Base-by-base conservation (phyloP, 2,888 invertebrate species). In the Eulithis testata region DNA sequence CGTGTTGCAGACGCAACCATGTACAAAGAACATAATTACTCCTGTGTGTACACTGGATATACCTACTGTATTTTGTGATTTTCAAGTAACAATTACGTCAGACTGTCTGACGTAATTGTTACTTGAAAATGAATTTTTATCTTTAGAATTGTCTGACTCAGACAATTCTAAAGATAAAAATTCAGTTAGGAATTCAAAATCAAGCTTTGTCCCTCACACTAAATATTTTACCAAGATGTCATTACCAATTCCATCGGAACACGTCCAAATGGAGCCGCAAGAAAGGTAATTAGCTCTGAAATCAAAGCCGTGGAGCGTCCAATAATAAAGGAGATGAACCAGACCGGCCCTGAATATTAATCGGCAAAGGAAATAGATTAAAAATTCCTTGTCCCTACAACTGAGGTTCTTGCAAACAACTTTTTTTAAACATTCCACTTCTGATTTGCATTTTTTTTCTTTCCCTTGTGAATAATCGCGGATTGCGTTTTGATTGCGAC, bases 271-370 rank as follows among this genome's bases (percentile, higher is more conserved):
- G 76, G 80, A 85, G 85, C 71, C 71, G 77, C 82, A 85, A 82
- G 87, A 83, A 84, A 87, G 85, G 86, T 87, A 91, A 92, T 92
- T 91, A 91, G 89, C 85, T 87, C 75, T 76, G 79, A 88, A 92
- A 92, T 91, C 92, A 92, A 91, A 91, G 89, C 77, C 77, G 74
- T 76, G 9, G 81, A 80, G 81, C 90, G 80, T 82, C 87, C 89
- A 89, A 92, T 93, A 92, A 90, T 86, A 84, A 84, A 93, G 93
- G 93, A 93, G 93, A 93, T 93, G 93, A 93, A 88, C 92, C 93
- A 93, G 93, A 93, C 93, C 87, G 76, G 86, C 79, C 85, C 83
- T 93, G 93, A 93, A 93, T 93, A 93, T 93, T 93, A 93, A 93
- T 93, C 90, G 90, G 85, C 91, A 77, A 81, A 87, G 93, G 93